Conservation (phyloP, 2,797 vertebrate species). For the Scarus forsteni region DNA sequence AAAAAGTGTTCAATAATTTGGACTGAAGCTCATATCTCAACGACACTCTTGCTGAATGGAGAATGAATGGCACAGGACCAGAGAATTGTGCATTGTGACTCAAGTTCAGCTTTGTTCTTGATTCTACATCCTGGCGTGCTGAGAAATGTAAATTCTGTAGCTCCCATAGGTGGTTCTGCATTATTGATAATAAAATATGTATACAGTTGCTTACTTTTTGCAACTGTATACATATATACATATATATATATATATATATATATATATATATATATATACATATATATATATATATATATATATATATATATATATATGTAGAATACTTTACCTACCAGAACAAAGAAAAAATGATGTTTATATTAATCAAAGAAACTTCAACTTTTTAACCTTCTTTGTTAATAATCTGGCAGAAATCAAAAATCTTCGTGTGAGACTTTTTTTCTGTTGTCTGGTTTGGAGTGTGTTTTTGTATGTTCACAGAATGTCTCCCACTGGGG, state of each 20-base stretch:
- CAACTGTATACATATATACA: too few relatives aligned
- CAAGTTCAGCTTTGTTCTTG: conserved; percentile 69
- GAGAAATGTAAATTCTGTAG: conserved; percentile 38
- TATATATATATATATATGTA: too few relatives aligned
- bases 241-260: too few relatives aligned
- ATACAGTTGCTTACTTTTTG: conserved; percentile 7
- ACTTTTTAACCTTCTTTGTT: background rate
- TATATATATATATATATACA: too few relatives aligned
- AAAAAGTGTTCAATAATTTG: conserved; percentile 42
- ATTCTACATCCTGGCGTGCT: conserved; percentile 45
- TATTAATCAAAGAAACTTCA: background rate
- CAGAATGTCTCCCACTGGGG: conserved; percentile 1
- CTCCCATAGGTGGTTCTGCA: conserved; percentile 42
- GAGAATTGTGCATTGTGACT: conserved; percentile 64
- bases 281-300: too few relatives aligned
- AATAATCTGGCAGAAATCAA: conserved; percentile 9
- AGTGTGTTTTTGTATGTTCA: conserved; percentile 20
- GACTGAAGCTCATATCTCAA: conserved; percentile 49
- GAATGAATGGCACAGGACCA: conserved; percentile 65
- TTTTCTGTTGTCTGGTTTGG: conserved; percentile 4
- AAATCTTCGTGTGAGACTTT: background rate
- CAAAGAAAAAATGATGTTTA: conserved; percentile 1
- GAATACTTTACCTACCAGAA: background rate
- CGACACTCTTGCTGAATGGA: conserved; percentile 60
- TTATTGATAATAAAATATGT: conserved; percentile 18